Percentiles rank a stretch among this genome's conserved stretches.
phyloP scores from a whole-genome alignment of 2,797 vertebrate species.

The Epinephelus coioides region DNA sequence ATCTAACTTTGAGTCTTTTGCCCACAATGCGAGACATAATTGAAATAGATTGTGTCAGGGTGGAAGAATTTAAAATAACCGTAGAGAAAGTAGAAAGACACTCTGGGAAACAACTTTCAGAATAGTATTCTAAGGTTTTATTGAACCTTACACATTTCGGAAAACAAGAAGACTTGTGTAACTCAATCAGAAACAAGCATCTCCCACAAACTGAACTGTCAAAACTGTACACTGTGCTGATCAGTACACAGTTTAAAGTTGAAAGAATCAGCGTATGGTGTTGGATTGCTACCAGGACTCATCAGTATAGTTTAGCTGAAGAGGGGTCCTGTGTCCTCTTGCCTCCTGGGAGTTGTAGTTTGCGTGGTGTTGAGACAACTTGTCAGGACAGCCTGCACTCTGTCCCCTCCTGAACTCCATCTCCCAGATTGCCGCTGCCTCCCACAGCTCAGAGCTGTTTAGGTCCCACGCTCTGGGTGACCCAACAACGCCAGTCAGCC shows the following conservation, averaged over 20 bases:
- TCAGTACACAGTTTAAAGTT: not conserved
- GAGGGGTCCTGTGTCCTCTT: not conserved
- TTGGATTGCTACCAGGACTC: not conserved
- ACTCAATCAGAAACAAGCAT: not conserved
- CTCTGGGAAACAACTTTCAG: no score
- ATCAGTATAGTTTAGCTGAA: not conserved
- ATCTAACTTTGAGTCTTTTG: no score
- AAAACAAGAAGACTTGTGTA: no score
- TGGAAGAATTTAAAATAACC: no score
- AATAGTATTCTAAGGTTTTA: no score
- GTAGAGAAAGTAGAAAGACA: no score
- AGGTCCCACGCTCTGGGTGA: conserved; percentile 65
- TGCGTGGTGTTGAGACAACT: not conserved
- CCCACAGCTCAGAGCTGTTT: conserved; percentile 23
- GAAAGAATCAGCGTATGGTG: not conserved
- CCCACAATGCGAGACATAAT: no score
- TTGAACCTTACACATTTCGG: no score
- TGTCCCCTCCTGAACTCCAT: conserved; percentile 2
- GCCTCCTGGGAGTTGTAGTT: conserved; percentile 48
- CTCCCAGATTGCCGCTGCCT: conserved; percentile 13
- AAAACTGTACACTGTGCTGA: not conserved
- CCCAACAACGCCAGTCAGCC: conserved; percentile 33
- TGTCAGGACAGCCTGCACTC: conserved; percentile 7
- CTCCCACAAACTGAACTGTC: not conserved
- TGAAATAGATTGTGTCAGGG: no score